phyloP scores from a whole-genome alignment of 2,113 vertebrate genomes.

The Benitochromis conjunctus region DNA sequence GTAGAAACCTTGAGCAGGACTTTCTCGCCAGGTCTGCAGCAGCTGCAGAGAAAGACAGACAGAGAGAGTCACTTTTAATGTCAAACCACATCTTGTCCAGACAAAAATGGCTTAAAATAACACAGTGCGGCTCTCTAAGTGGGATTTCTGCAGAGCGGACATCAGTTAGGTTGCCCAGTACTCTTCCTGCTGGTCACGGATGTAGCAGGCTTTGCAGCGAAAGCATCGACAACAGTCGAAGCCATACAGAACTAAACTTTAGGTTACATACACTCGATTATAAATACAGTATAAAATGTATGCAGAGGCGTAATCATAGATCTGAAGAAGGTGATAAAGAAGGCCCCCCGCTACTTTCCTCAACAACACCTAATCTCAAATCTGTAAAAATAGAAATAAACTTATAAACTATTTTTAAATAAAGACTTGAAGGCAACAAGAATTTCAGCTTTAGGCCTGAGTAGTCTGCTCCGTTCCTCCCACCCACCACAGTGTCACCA shows the following conservation, averaged over 20 bases:
- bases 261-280: not conserved
- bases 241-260: not conserved
- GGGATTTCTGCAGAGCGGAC: not conserved
- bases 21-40: not conserved
- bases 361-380: not conserved
- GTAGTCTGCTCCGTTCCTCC: not conserved
- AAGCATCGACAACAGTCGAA: not conserved
- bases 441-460: not conserved
- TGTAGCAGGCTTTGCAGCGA: not conserved
- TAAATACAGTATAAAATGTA: constrained; percentile 32
- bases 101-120: not conserved
- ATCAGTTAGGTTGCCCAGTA: not conserved
- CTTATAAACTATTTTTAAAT: not conserved
- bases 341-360: not conserved
- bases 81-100: not conserved
- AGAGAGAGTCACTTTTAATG: not conserved
- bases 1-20: not conserved
- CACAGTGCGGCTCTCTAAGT: not conserved
- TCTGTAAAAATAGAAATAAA: not conserved
- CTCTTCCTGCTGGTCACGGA: not conserved
- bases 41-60: not conserved
- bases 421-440: not conserved
- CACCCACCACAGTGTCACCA: not conserved
- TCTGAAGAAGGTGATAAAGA: not conserved
- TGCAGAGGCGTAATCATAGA: constrained; percentile 56